Evolutionary conservation across 30 jellyfish, hydroid and myxozoan species (phyloP).

Genomic region (Morbakka virulenta): DNA sequence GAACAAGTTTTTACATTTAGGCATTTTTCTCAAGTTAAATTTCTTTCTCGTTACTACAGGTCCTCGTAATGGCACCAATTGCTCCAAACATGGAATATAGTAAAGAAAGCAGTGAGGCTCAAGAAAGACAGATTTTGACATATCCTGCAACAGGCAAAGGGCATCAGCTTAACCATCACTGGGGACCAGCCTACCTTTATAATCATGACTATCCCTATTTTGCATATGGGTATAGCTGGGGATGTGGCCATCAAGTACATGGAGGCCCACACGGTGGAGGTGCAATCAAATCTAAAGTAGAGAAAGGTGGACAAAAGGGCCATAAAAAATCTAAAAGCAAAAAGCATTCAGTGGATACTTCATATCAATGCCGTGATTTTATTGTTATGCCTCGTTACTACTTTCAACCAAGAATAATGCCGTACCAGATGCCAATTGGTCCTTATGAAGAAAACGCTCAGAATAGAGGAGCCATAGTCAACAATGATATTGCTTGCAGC

Average conservation of each 20-base stretch:
- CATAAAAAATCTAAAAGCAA: not conserved
- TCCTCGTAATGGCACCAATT: conserved; percentile 25
- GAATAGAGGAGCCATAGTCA: conserved; percentile 63
- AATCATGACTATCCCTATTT: conserved; percentile 89
- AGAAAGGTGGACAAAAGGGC: conserved; percentile 23
- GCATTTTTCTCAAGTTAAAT: no score
- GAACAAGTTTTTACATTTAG: no score
- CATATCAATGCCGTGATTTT: conserved; percentile 78
- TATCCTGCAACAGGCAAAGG: conserved; percentile 93
- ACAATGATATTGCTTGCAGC: conserved; percentile 91
- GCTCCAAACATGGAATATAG: conserved; percentile 9
- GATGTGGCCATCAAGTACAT: conserved; percentile 90
- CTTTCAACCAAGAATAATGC: conserved; percentile 21
- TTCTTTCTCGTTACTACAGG: no score
- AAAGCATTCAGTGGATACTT: not conserved
- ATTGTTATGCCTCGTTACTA: conserved; percentile 72
- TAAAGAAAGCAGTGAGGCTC: conserved; percentile 24
- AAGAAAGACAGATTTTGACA: conserved; percentile 79
- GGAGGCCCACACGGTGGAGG: conserved; percentile 58
- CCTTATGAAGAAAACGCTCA: conserved; percentile 52
- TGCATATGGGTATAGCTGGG: conserved; percentile 99
- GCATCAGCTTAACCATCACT: conserved; percentile 82
- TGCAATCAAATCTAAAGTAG: conserved; percentile 39
- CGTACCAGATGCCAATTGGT: conserved; percentile 49
- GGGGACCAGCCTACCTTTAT: conserved; percentile 96